Conservation (phyloP, 2,888 invertebrate species). For the Megamerina dolium region DNA sequence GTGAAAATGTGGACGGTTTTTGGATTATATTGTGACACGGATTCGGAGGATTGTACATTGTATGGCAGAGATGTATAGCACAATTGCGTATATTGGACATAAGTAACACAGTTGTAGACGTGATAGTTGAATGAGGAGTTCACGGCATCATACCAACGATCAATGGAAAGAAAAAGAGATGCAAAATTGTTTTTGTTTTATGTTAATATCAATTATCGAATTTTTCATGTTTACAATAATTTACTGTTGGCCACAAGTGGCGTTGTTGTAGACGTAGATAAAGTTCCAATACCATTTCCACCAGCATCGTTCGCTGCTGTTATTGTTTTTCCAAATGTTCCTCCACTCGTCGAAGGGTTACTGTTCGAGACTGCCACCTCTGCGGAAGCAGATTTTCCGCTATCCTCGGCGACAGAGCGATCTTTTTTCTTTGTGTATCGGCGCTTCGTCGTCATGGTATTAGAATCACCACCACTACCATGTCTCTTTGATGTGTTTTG, state of each 20-base stretch:
- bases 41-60: too few species aligned
- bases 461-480: slow-evolving; percentile 25
- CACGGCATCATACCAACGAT: slow-evolving; percentile 9
- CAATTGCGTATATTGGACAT: slow-evolving; percentile 9
- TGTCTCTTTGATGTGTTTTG: slow-evolving; percentile 24
- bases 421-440: slow-evolving; percentile 44
- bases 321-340: slow-evolving; percentile 17
- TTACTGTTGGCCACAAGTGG: slow-evolving; percentile 51
- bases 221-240: slow-evolving; percentile 50
- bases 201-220: slow-evolving; percentile 51
- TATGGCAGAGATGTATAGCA: slow-evolving; percentile 3
- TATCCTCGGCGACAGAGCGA: slow-evolving; percentile 26
- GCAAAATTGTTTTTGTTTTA: slow-evolving; percentile 51
- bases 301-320: slow-evolving; percentile 21
- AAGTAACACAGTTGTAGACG: background rate
- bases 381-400: too few species aligned
- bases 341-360: background rate
- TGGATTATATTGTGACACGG: too few species aligned
- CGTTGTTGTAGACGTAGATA: slow-evolving; percentile 45
- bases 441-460: slow-evolving; percentile 26
- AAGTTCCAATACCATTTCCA: slow-evolving; percentile 43
- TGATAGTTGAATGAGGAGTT: slow-evolving; percentile 5
- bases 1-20: too few species aligned
- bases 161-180: slow-evolving; percentile 38
- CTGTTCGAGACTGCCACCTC: slow-evolving; percentile 7